Conservation (phyloP, 2,888 invertebrate species). For the Pyrocoelia pectoralis region DNA sequence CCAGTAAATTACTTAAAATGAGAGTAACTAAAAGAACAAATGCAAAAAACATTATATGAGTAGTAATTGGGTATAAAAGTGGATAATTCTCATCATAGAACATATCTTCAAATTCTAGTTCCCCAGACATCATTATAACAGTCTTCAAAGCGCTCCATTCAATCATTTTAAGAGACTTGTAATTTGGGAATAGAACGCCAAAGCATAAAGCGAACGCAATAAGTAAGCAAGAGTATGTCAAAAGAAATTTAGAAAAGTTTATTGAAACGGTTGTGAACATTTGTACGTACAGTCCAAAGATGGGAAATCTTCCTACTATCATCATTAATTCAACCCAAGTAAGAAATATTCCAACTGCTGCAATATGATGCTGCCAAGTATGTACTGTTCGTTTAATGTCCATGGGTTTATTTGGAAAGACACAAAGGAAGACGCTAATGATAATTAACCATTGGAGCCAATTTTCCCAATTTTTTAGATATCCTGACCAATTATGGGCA, state of each 20-base stretch:
- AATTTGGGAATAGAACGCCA: constrained; percentile 81
- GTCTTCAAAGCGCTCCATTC: constrained; percentile 75
- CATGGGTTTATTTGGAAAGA: constrained; percentile 57
- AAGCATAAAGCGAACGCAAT: constrained; percentile 84
- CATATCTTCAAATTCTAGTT: constrained; percentile 84
- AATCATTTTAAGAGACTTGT: constrained; percentile 73
- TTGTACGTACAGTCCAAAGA: constrained; percentile 85
- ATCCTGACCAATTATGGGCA: constrained; percentile 74
- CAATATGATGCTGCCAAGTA: constrained; percentile 81
- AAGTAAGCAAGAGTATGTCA: constrained; percentile 82
- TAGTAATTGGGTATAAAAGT: constrained; percentile 74
- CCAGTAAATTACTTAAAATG: constrained; percentile 82
- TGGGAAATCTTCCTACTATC: constrained; percentile 85
- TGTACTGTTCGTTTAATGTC: constrained; percentile 52
- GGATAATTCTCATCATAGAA: constrained; percentile 67
- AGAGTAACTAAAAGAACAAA: constrained; percentile 84
- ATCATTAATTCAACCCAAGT: constrained; percentile 88
- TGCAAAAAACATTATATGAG: constrained; percentile 77
- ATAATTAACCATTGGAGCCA: constrained; percentile 84
- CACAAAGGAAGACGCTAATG: constrained; percentile 73
- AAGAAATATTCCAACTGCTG: constrained; percentile 79
- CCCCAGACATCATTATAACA: constrained; percentile 89
- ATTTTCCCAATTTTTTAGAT: constrained; percentile 84
- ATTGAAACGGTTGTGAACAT: constrained; percentile 87
- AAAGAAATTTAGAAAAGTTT: constrained; percentile 82